phyloP scores from a whole-genome alignment of 2,888 invertebrate genomes.

The Pyralis farinalis region DNA sequence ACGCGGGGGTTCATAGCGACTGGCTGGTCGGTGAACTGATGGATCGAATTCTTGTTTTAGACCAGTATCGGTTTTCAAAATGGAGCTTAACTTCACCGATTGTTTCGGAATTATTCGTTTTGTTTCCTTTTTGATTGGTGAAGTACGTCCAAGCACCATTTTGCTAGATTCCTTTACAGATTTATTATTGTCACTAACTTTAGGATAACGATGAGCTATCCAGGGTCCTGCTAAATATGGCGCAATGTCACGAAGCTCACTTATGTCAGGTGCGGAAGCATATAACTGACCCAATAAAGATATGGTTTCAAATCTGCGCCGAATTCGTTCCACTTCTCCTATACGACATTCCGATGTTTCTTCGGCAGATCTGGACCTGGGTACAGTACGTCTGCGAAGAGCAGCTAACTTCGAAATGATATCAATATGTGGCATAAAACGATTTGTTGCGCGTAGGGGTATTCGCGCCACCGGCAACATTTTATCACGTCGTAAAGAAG shows the following conservation, averaged over 20 bases:
- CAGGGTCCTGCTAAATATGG: constrained; percentile 89
- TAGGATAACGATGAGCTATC: constrained; percentile 90
- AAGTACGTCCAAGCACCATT: constrained; percentile 46
- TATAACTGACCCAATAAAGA: constrained; percentile 89
- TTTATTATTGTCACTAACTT: constrained; percentile 84
- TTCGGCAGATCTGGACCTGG: constrained; percentile 73
- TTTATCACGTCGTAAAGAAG: constrained; percentile 43
- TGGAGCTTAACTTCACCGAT: constrained; percentile 70
- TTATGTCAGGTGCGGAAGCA: constrained; percentile 89
- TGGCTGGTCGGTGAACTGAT: constrained; percentile 86
- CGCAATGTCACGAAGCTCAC: constrained; percentile 88
- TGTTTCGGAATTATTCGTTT: constrained; percentile 52
- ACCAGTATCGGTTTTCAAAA: constrained; percentile 76
- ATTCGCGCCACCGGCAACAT: constrained; percentile 84
- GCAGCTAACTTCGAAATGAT: constrained; percentile 93
- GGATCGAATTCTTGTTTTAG: constrained; percentile 88
- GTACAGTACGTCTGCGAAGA: constrained; percentile 70
- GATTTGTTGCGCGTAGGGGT: constrained; percentile 84
- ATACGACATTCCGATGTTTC: constrained; percentile 75
- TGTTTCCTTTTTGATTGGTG: constrained; percentile 65
- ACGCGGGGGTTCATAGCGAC: constrained; percentile 87
- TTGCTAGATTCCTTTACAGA: constrained; percentile 74
- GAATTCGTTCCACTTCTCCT: constrained; percentile 87
- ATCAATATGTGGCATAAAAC: constrained; percentile 93
- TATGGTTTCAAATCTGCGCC: constrained; percentile 86